phyloP scores from a whole-genome alignment of 2,797 vertebrate species.

The Scarus forsteni region DNA sequence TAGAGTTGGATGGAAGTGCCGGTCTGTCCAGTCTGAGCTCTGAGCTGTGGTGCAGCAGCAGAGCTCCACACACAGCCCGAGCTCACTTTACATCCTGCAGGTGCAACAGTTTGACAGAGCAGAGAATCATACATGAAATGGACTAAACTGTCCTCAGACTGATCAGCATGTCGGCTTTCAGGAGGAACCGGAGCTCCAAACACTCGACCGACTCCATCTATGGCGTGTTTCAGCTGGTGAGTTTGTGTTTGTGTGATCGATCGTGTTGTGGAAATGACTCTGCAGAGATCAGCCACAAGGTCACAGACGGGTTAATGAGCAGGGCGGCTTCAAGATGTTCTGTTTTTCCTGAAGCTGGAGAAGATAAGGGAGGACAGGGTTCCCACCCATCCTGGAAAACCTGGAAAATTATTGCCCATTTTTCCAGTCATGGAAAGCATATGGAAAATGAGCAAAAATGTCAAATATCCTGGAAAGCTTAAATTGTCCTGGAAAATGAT shows the following conservation, averaged over 20 bases:
- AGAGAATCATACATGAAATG: not conserved
- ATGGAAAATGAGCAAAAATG: too few species aligned
- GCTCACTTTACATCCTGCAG: not conserved
- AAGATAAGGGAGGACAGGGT: too few species aligned
- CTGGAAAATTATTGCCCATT: too few species aligned
- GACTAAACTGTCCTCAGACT: slow-evolving; percentile 35
- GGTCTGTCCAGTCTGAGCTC: slow-evolving; percentile 41
- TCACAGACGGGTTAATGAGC: not conserved
- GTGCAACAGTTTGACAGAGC: not conserved
- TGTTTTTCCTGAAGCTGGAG: too few species aligned
- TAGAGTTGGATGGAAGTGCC: slow-evolving; percentile 32
- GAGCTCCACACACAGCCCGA: not conserved
- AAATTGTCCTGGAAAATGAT: too few species aligned
- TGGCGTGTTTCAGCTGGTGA: slow-evolving; percentile 85
- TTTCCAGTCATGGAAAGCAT: too few species aligned
- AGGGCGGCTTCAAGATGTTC: too few species aligned
- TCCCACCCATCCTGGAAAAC: too few species aligned
- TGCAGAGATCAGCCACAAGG: slow-evolving; percentile 17
- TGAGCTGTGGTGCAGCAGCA: slow-evolving; percentile 9
- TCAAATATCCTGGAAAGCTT: too few species aligned
- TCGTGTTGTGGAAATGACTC: slow-evolving; percentile 15
- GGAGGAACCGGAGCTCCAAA: slow-evolving; percentile 82
- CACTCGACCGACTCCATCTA: slow-evolving; percentile 81
- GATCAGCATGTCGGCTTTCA: slow-evolving; percentile 84
- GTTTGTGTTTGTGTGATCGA: slow-evolving; percentile 25